These are phyloP conservation scores for Scaptomyza reducta DNA, from an alignment of 2,888 invertebrate species.

Conservation along the genomic window DNA sequence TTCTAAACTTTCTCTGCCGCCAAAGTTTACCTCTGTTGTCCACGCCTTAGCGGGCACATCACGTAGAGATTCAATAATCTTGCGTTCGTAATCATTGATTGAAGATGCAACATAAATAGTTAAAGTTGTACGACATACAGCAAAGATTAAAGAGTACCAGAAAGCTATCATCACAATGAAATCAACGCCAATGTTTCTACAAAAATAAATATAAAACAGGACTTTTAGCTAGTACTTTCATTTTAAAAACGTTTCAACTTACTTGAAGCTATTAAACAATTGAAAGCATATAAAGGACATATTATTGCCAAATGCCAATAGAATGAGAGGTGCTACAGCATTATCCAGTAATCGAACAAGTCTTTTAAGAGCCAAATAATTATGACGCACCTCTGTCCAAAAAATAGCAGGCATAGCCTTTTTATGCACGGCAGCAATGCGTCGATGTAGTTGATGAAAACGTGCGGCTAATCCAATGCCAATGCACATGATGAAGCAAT, in stretches of 20 bases:
- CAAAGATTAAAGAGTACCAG: constrained; percentile 85
- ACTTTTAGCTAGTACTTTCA: accelerated
- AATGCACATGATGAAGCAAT: constrained; percentile 88
- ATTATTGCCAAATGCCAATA: constrained; percentile 89
- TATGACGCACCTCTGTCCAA: constrained; percentile 89
- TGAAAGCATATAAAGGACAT: constrained; percentile 91
- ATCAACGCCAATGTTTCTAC: constrained; percentile 82
- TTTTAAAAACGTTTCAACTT: constrained; percentile 13
- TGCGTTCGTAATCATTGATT: constrained; percentile 85
- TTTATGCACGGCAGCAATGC: constrained; percentile 84
- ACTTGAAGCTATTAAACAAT: constrained; percentile 86
- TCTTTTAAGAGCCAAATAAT: constrained; percentile 87
- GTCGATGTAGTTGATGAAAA: constrained; percentile 87
- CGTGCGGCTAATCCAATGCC: constrained; percentile 88
- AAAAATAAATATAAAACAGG: not conserved
- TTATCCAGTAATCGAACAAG: constrained; percentile 87
- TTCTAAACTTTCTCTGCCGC: not conserved
- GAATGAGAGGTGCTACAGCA: constrained; percentile 87
- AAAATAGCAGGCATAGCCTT: constrained; percentile 83
- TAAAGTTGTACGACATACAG: constrained; percentile 85
- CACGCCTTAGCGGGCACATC: constrained; percentile 84
- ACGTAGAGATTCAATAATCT: constrained; percentile 84
- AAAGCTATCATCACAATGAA: constrained; percentile 85
- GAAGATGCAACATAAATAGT: constrained; percentile 86
- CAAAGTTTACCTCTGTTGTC: constrained; percentile 83